Evolutionary conservation across 2,888 invertebrate genomes (phyloP).

Genomic region (Melinaea menophilus): DNA sequence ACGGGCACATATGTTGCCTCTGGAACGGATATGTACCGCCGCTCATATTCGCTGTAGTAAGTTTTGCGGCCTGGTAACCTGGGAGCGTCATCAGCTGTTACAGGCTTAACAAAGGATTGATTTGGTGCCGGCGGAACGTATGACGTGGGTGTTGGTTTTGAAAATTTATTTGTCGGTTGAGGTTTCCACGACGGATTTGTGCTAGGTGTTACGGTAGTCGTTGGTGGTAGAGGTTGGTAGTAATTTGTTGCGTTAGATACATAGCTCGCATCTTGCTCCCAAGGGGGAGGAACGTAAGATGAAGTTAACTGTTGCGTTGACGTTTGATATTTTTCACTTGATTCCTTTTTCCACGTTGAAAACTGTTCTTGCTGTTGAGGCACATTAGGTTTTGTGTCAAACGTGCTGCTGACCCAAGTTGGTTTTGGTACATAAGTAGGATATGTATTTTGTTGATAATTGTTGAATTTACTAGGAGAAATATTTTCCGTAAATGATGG

Average conservation of each 20-base stretch:
- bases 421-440: constrained; percentile 58
- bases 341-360: constrained; percentile 47
- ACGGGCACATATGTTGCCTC: constrained; percentile 67
- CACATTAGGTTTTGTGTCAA: constrained; percentile 40
- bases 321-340: constrained; percentile 54
- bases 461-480: constrained; percentile 44
- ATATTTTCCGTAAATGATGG: constrained; percentile 50
- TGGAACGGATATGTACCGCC: constrained; percentile 70
- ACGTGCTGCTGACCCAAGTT: constrained; percentile 48
- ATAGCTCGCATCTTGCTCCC: constrained; percentile 68
- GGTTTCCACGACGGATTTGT: constrained; percentile 54
- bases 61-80: constrained; percentile 65
- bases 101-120: constrained; percentile 66
- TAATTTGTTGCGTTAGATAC: constrained; percentile 53
- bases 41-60: constrained; percentile 72
- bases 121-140: constrained; percentile 72
- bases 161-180: constrained; percentile 48
- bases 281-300: constrained; percentile 70
- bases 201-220: constrained; percentile 41
- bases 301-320: constrained; percentile 59
- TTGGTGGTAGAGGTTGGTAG: constrained; percentile 52
- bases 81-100: constrained; percentile 47
- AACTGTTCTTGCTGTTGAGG: constrained; percentile 51
- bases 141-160: constrained; percentile 59
- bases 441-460: constrained; percentile 43